phyloP scores from a whole-genome alignment of 92 coral and sea anemone species.

The Nematostella vectensis region DNA sequence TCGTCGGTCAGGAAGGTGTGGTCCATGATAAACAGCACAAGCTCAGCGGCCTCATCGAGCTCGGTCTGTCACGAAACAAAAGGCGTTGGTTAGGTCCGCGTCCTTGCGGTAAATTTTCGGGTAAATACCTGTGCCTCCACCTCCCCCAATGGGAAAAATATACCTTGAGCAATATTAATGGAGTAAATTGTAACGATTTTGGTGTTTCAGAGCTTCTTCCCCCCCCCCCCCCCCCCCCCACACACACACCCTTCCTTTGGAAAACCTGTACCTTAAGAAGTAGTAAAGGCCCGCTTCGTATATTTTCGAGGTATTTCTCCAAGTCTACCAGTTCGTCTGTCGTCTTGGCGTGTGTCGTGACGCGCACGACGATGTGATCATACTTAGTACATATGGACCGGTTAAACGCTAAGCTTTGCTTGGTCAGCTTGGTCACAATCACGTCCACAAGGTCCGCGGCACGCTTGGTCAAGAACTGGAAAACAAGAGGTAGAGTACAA shows the following conservation, averaged over 20 bases:
- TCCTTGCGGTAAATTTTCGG: too few species aligned
- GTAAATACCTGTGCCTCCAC: too few species aligned
- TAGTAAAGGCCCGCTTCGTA: slow-evolving; percentile 77
- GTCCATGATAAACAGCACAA: slow-evolving; percentile 83
- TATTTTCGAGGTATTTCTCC: slow-evolving; percentile 76
- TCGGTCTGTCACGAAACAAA: slow-evolving; percentile 28
- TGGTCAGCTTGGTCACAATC: slow-evolving; percentile 55
- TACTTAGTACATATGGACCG: slow-evolving; percentile 89
- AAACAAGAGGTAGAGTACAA: slow-evolving; percentile 2
- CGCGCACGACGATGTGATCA: slow-evolving; percentile 84
- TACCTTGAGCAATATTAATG: too few species aligned
- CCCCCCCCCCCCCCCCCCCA: too few species aligned
- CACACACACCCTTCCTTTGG: too few species aligned
- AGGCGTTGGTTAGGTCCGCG: too few species aligned
- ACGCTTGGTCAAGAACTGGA: slow-evolving; percentile 59
- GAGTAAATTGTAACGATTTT: too few species aligned
- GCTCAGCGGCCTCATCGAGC: slow-evolving; percentile 90
- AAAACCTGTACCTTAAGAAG: slow-evolving; percentile 67
- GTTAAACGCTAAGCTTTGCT: slow-evolving; percentile 66
- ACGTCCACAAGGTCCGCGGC: slow-evolving; percentile 56
- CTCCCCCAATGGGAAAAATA: too few species aligned
- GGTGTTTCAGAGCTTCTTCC: too few species aligned
- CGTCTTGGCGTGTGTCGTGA: slow-evolving; percentile 65
- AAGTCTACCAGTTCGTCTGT: slow-evolving; percentile 85
- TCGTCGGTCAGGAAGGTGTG: slow-evolving; percentile 72